Base-by-base conservation (phyloP, 2,113 vertebrate species). In the Chaetodon trifascialis region DNA sequence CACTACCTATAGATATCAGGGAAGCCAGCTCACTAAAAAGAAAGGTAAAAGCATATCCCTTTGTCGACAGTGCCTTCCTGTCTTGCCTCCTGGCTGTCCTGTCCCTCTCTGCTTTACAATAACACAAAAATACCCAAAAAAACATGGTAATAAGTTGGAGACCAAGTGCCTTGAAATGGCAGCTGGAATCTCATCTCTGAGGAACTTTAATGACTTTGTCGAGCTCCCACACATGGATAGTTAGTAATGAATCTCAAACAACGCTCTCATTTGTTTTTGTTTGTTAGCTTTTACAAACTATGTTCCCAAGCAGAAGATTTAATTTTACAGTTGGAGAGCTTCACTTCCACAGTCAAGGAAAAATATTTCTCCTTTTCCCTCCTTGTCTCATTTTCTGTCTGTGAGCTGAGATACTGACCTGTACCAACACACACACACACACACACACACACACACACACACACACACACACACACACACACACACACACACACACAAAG, bases 241-340 rank as follows among this genome's bases (percentile, higher is more conserved):
- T 68, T 23, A 3, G 15, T 70, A 65, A 78, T 81, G 73, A 81
- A 81, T 84, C 73, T 71, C 54, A 70, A 79, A 84, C 78, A 54
- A 52, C 12, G 1, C 16, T 47, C 54, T 63, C 62, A n/a, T 81
- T 85, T 83, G 65, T 62, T 82, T 80, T 55, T 82, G 78, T 79
- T 84, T 73, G 76, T 81, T 87, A 3, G 73, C 30, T 49, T 82
- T 70, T 30, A 73, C 72, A 76, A 84, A 77, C 82, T 40, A 46
- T 3, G 56, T 74, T 65, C 30, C 65, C n/a, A 23, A 25, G 77
- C 56, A 84, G 40, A 67, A 49, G 66, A 76, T 85, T 88, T 85
- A 71, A 85, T 88, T 85, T 88, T 76, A 82, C 83, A 88, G 70
- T 79, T 40, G 64, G 59, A 30, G 55, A 85, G 58, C 70, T 88